A percentile compares a stretch with the other conserved stretches of the same genome.
These are phyloP conservation scores for Rhodeus uyekii DNA, from an alignment of 2,797 vertebrate genomes.

Conservation along the genomic window DNA sequence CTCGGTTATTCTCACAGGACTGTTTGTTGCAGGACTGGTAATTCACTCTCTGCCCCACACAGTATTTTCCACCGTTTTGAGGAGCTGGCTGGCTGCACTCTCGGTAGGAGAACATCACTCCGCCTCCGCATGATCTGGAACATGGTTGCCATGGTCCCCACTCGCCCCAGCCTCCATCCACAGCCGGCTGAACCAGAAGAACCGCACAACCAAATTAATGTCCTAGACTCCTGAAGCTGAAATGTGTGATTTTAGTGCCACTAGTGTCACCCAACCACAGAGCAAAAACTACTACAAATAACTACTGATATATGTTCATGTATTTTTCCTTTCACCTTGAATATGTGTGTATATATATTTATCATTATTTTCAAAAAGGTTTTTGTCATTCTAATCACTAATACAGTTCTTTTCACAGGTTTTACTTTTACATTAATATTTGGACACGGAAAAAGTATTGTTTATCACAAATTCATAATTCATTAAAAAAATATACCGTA, in stretches of 20 bases:
- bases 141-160: conserved; percentile 93
- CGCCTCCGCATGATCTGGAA: conserved; percentile 91
- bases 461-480: neutral
- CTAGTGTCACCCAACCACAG: neutral
- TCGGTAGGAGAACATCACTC: conserved; percentile 92
- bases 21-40: conserved; percentile 91
- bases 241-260: neutral
- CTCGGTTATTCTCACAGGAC: conserved; percentile 76
- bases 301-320: neutral
- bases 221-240: neutral
- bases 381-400: too few relatives aligned
- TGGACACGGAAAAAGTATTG: neutral
- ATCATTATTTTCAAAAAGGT: too few relatives aligned
- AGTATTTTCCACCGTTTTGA: conserved; percentile 89
- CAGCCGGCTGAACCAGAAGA: conserved; percentile 72
- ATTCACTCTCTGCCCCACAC: conserved; percentile 87
- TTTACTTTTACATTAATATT: too few relatives aligned
- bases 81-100: conserved; percentile 86
- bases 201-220: conserved; percentile 3
- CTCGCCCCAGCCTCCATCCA: conserved; percentile 87
- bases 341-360: too few relatives aligned
- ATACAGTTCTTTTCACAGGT: too few relatives aligned
- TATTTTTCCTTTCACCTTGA: too few relatives aligned
- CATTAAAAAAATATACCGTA: too few relatives aligned
- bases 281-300: neutral